phyloP scores from a whole-genome alignment of 2,888 invertebrate genomes.

The Tromatobia lineatoria region DNA sequence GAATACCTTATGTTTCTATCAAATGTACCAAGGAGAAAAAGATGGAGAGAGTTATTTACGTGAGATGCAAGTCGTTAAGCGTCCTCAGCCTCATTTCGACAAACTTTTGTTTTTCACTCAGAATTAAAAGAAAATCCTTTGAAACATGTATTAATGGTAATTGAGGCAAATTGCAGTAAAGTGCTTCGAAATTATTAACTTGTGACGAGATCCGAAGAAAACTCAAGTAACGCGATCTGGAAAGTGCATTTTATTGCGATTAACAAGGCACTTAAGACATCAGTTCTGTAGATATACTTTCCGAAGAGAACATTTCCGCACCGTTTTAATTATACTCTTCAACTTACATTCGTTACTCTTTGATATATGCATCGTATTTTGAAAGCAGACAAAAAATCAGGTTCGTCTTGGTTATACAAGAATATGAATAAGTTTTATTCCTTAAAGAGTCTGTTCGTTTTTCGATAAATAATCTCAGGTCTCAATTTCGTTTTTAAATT shows the following conservation, averaged over 20 bases:
- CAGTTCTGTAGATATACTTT: not conserved
- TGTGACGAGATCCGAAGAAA: slow-evolving; percentile 10
- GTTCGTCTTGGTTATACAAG: not conserved
- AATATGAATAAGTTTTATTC: not conserved
- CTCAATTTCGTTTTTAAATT: too few relatives aligned
- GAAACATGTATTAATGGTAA: slow-evolving; percentile 29
- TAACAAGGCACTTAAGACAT: slow-evolving; percentile 35
- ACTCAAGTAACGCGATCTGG: not conserved
- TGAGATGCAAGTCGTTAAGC: slow-evolving; percentile 41
- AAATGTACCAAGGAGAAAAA: slow-evolving; percentile 27
- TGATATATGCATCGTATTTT: slow-evolving; percentile 3
- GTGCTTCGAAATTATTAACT: slow-evolving; percentile 58
- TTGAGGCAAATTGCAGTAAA: slow-evolving; percentile 29
- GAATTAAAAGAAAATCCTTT: slow-evolving; percentile 17
- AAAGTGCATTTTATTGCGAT: slow-evolving; percentile 9
- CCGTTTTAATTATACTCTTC: not conserved
- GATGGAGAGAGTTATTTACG: slow-evolving; percentile 34
- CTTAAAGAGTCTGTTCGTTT: not conserved
- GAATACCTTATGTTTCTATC: slow-evolving; percentile 55
- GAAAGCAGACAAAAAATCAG: not conserved
- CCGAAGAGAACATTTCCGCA: not conserved
- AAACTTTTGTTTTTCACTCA: slow-evolving; percentile 33
- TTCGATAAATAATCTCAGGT: not conserved
- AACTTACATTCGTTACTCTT: not conserved
- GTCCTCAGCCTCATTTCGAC: not conserved